Conservation (phyloP, 2,888 invertebrate genomes). For the Macropis europaea region DNA sequence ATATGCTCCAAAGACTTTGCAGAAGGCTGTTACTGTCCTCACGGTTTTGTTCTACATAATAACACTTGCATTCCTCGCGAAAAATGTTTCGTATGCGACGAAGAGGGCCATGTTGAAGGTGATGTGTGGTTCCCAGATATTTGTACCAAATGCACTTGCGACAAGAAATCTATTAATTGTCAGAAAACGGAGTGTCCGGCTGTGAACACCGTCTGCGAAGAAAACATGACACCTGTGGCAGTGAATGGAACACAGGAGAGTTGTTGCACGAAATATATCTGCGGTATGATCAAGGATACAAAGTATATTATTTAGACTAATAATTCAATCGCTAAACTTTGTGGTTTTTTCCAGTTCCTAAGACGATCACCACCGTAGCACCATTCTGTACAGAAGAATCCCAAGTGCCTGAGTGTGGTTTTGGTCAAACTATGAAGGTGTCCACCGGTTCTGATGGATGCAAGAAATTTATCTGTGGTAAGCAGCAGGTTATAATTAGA, state of each 20-base stretch:
- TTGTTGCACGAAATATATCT: slow-evolving; percentile 87
- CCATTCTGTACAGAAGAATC: slow-evolving; percentile 83
- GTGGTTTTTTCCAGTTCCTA: too few relatives aligned
- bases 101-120: slow-evolving; percentile 85
- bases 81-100: slow-evolving; percentile 88
- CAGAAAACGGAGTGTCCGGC: slow-evolving; percentile 83
- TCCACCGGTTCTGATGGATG: slow-evolving; percentile 85
- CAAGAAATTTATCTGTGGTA: slow-evolving; percentile 88
- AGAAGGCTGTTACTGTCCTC: slow-evolving; percentile 93
- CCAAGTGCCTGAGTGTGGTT: slow-evolving; percentile 86
- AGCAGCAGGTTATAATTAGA: too few relatives aligned
- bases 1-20: slow-evolving; percentile 80
- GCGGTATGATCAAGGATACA: slow-evolving; percentile 83
- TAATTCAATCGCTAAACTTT: too few relatives aligned
- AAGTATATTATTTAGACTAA: not conserved
- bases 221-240: slow-evolving; percentile 82
- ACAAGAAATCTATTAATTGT: slow-evolving; percentile 82
- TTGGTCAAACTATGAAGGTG: slow-evolving; percentile 86
- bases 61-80: slow-evolving; percentile 86
- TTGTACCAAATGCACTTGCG: slow-evolving; percentile 88
- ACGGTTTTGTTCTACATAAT: slow-evolving; percentile 86
- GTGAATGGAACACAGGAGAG: slow-evolving; percentile 81
- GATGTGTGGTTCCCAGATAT: slow-evolving; percentile 86
- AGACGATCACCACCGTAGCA: slow-evolving; percentile 81
- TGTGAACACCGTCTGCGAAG: slow-evolving; percentile 83